Evolutionary conservation across 2,888 invertebrate genomes (phyloP).

Genomic region (Drosophila mercatorum): DNA sequence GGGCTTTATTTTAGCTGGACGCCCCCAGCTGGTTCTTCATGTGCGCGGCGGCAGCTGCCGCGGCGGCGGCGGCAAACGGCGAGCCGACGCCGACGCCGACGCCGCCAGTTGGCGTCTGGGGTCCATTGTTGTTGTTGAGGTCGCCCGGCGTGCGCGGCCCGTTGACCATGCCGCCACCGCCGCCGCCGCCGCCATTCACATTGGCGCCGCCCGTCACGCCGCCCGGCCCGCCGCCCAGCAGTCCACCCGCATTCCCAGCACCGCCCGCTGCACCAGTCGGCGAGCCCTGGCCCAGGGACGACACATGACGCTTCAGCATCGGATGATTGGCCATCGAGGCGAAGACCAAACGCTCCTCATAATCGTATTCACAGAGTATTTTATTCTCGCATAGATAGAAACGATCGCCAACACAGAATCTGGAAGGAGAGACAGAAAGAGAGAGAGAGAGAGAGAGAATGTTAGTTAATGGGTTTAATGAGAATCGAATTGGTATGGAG

Average conservation of each 20-base stretch:
- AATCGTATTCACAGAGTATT: slow-evolving; percentile 98
- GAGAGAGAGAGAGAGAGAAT: background rate
- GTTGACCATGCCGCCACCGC: slow-evolving; percentile 67
- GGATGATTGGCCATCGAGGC: slow-evolving; percentile 98
- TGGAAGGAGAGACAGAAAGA: slow-evolving; percentile 83
- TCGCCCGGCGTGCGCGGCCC: slow-evolving; percentile 84
- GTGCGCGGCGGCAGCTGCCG: slow-evolving; percentile 82
- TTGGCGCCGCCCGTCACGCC: slow-evolving; percentile 55
- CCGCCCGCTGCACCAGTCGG: slow-evolving; percentile 79
- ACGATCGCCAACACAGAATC: slow-evolving; percentile 98
- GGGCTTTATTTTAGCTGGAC: slow-evolving; percentile 85
- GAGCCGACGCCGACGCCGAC: slow-evolving; percentile 66
- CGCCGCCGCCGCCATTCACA: slow-evolving; percentile 44
- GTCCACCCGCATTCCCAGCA: slow-evolving; percentile 57
- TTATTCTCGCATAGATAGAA: slow-evolving; percentile 99
- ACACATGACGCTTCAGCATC: slow-evolving; percentile 84
- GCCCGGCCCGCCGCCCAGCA: slow-evolving; percentile 69
- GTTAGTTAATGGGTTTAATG: background rate
- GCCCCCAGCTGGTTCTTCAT: slow-evolving; percentile 84
- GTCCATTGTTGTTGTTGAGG: slow-evolving; percentile 83
- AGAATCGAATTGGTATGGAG: background rate
- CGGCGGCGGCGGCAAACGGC: slow-evolving; percentile 81
- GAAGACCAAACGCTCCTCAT: slow-evolving; percentile 97
- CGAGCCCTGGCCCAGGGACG: slow-evolving; percentile 82
- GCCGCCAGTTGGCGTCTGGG: slow-evolving; percentile 82